Evolutionary conservation across 2,888 invertebrate genomes (phyloP).

Genomic region (Rugalucina vietnamica): DNA sequence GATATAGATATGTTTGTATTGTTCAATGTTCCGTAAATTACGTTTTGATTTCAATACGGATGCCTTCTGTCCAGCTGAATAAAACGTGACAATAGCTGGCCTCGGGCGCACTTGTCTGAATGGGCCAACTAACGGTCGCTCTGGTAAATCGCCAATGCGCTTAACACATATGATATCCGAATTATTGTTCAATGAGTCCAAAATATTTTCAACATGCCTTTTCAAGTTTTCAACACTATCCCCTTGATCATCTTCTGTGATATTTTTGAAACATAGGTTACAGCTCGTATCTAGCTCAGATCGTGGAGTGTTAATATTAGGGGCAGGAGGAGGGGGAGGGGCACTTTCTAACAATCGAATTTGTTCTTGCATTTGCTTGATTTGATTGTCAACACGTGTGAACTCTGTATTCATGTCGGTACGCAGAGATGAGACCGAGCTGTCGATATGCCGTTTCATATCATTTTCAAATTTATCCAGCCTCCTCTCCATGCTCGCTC

Average conservation of each 20-base stretch:
- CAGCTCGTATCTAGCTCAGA: not conserved
- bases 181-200: not conserved
- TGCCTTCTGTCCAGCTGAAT: not conserved
- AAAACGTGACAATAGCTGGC: not conserved
- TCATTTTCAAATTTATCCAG: not conserved
- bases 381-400: not conserved
- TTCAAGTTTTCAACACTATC: not conserved
- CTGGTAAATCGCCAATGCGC: too few species aligned
- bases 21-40: not conserved
- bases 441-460: not conserved
- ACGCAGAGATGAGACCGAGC: not conserved
- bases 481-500: not conserved
- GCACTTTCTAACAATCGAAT: not conserved
- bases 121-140: too few species aligned
- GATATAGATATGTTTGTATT: not conserved
- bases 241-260: not conserved
- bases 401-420: not conserved
- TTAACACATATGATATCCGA: too few species aligned
- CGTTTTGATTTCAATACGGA: not conserved
- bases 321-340: not conserved
- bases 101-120: not conserved
- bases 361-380: not conserved
- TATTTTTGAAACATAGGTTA: not conserved
- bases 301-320: not conserved
- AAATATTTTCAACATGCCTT: not conserved